Percentiles rank a stretch among this genome's conserved stretches.
Evolutionary conservation across 2,888 invertebrate species (phyloP).

Genomic region (Lithodes maja): DNA sequence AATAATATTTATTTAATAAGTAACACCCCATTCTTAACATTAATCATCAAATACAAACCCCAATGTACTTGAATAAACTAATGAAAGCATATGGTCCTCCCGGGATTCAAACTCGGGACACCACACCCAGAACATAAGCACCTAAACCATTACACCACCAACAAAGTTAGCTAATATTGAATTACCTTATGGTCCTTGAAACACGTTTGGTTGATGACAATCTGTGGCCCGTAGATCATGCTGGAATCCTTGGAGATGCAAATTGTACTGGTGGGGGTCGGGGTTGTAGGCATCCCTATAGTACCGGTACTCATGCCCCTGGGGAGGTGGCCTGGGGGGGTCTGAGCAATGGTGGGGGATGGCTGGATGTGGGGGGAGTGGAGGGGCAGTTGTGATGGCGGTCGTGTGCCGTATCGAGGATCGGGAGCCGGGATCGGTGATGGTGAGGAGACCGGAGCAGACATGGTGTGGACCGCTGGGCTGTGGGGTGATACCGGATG

Average conservation of each 20-base stretch:
- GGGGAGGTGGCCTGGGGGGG: neutral
- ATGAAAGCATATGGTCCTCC: too few relatives aligned
- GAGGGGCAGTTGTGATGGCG: neutral
- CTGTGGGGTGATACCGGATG: neutral
- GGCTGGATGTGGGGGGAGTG: neutral
- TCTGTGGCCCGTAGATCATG: conserved; percentile 30
- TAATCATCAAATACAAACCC: too few relatives aligned
- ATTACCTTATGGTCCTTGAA: neutral
- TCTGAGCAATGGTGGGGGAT: too few relatives aligned
- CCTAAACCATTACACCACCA: too few relatives aligned
- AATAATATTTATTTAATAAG: too few relatives aligned
- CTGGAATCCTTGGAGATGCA: neutral
- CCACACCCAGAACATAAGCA: too few relatives aligned
- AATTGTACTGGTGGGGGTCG: conserved; percentile 12
- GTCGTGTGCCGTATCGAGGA: neutral
- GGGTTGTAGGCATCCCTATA: neutral
- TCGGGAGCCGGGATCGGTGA: neutral
- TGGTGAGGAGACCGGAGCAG: neutral
- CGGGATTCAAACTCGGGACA: too few relatives aligned
- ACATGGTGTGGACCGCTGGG: neutral
- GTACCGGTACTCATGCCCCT: neutral
- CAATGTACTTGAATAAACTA: too few relatives aligned
- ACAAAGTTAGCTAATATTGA: neutral
- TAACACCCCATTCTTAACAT: too few relatives aligned
- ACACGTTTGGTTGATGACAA: conserved; percentile 9